These are phyloP conservation scores for Patella depressa DNA, from an alignment of 2,888 invertebrate species.

Conservation along the genomic window DNA sequence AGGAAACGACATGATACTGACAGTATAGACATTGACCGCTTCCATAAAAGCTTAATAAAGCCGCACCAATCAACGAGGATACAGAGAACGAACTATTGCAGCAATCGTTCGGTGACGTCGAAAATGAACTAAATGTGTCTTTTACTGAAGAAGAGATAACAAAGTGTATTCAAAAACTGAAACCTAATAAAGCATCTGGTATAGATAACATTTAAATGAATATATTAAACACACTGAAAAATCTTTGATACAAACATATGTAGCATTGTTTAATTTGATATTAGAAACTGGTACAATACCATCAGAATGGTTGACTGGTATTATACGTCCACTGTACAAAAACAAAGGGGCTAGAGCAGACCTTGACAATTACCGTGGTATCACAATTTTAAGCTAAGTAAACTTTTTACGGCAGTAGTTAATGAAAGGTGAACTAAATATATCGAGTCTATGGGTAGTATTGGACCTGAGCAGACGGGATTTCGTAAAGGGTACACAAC, in stretches of 20 bases:
- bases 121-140: too few relatives aligned
- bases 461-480: neutral
- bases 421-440: slow-evolving; percentile 8
- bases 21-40: too few relatives aligned
- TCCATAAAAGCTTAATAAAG: too few relatives aligned
- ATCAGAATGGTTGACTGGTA: slow-evolving; percentile 12
- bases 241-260: slow-evolving; percentile 1
- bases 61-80: too few relatives aligned
- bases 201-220: slow-evolving; percentile 19
- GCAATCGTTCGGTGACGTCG: too few relatives aligned
- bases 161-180: slow-evolving; percentile 14
- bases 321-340: slow-evolving; percentile 17
- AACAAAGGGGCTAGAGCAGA: slow-evolving; percentile 20
- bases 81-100: too few relatives aligned
- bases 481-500: slow-evolving; percentile 8
- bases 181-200: slow-evolving; percentile 18
- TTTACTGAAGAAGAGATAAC: slow-evolving; percentile 18
- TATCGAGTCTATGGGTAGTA: neutral
- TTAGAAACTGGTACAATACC: slow-evolving; percentile 19
- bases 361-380: slow-evolving; percentile 17
- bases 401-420: neutral
- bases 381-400: slow-evolving; percentile 14
- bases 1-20: too few relatives aligned
- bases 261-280: slow-evolving; percentile 20
- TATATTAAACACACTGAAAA: slow-evolving; percentile 13